These are phyloP conservation scores for Drosophila incognita DNA, from an alignment of 2,888 invertebrate species.

Conservation along the genomic window DNA sequence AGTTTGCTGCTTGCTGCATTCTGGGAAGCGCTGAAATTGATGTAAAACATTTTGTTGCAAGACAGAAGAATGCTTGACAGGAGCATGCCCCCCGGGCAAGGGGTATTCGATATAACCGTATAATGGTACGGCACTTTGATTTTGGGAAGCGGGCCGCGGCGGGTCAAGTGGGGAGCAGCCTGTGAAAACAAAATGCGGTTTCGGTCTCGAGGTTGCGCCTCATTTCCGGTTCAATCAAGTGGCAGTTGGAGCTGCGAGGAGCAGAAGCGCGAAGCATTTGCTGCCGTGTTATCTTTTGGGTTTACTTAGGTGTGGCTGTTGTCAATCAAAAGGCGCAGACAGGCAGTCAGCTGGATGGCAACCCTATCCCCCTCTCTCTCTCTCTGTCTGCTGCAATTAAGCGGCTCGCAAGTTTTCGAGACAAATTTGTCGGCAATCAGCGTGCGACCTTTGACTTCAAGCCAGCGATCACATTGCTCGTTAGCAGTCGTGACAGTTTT, in stretches of 20 bases:
- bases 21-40: slow-evolving; percentile 56
- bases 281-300: slow-evolving; percentile 21
- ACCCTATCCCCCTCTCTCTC: slow-evolving; percentile 1
- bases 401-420: slow-evolving; percentile 68
- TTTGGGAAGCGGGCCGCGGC: slow-evolving; percentile 55
- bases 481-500: slow-evolving; percentile 78
- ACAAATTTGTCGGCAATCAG: slow-evolving; percentile 76
- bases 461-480: slow-evolving; percentile 61
- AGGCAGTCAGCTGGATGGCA: slow-evolving; percentile 51
- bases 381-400: slow-evolving; percentile 60
- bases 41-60: slow-evolving; percentile 73
- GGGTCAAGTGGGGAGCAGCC: slow-evolving; percentile 75
- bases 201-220: slow-evolving; percentile 50
- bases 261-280: slow-evolving; percentile 16
- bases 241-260: slow-evolving; percentile 30
- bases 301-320: slow-evolving; percentile 78
- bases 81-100: slow-evolving; percentile 42
- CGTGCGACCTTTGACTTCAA: slow-evolving; percentile 73
- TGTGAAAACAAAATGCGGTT: slow-evolving; percentile 71
- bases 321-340: slow-evolving; percentile 75
- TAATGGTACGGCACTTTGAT: slow-evolving; percentile 70
- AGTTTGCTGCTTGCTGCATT: slow-evolving; percentile 27
- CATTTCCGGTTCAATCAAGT: slow-evolving; percentile 76
- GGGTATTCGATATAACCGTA: slow-evolving; percentile 33
- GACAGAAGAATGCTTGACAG: slow-evolving; percentile 22